Base-by-base conservation (phyloP, 2,888 invertebrate genomes). In the Linnaemya tessellans region DNA sequence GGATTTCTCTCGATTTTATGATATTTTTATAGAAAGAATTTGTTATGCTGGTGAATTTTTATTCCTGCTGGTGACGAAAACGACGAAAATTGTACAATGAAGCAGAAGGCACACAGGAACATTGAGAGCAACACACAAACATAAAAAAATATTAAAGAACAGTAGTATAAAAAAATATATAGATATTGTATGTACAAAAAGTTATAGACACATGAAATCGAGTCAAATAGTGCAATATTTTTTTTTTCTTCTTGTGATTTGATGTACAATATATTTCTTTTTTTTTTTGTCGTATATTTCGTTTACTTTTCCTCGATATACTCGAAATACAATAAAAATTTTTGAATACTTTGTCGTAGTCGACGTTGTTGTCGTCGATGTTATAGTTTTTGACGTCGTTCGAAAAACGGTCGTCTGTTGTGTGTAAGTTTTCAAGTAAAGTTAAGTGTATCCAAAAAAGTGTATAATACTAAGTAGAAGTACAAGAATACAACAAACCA, bases 391-490 rank as follows among this genome's bases (percentile, higher is more conserved):
- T 79, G 82, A 85, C 82, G 82, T 82, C 82, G 79, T 80, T 85
- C 82, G 74, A 82, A 80, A 80, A 82, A 82, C 79, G 79, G 79
- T 70, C 79, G 79, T 82, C 75, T 80, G 84, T 77, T 84, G 80
- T 80, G 84, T 80, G 62, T 84, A 84, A 82, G 85, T 85, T 85
- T 82, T 80, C 74, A 80, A 85, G 82, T 85, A 82, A 85, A 82
- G 85, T 82, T 85, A 85, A 82, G 85, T 85, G 79, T 82, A 85
- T 75, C 85, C 82, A 81, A 81, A 75, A 85, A 82, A 84, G 46
- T 75, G 54, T 81, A 82, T 71, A 77, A 77, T 71, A 82, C 81
- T 81, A 81, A 81, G 81, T 81, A 81, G 81, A 81, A 75, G 81
- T 81, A 82, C 77, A 83, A 78, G 71, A 79, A 79, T 74, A 84